Evolutionary conservation across 2,888 invertebrate genomes (phyloP), one percentile per base, ranked within the genome.

Genomic region (Orchestes rusci): DNA sequence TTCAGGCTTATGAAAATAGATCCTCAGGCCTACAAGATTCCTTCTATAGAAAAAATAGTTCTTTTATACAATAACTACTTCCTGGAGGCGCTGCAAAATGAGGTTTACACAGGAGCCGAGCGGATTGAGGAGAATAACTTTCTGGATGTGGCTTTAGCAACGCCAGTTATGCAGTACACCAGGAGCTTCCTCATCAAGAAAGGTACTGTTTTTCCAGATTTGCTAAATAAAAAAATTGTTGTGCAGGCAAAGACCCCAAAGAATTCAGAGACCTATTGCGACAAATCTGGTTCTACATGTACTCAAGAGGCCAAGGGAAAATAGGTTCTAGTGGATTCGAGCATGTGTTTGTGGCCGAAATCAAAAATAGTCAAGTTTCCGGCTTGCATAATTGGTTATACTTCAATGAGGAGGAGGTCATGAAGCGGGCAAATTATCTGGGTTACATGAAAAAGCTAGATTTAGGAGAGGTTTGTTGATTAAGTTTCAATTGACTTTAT

Each of bases 341-440:
- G 66, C 94, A 95, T 61, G 80, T 92, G 16, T 92, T 94, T 66
- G 76, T 93, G 2, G 85, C 90, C 1, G 94, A 95, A 73, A 71
- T 86, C 0, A 89, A 86, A 65, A 79, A 81, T 55, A 77, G 77
- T 31, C 80, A 81, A 57, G 79, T 93, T 16, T 81, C 76, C 38
- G 93, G 93, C 5, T 72, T 94, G 52, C 94, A 95, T 66, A 92
- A 90, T 65, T 94, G 94, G 93, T 73, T 94, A 19, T 87, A 86
- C 66, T 90, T 88, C 59, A 75, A 79, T 43, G 76, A 76, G 45
- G 82, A 89, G 67, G 93, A 94, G 70, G 63, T 69, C 30, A 78
- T 76, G 1, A 79, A 80, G 39, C 72, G 75, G 31, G 72, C 79
- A 1, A 82, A 91, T 67, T 90, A 91, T 67, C 75, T 85, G 55